Base-by-base conservation (phyloP, 2,113 vertebrate genomes). In the Arvicanthis niloticus region DNA sequence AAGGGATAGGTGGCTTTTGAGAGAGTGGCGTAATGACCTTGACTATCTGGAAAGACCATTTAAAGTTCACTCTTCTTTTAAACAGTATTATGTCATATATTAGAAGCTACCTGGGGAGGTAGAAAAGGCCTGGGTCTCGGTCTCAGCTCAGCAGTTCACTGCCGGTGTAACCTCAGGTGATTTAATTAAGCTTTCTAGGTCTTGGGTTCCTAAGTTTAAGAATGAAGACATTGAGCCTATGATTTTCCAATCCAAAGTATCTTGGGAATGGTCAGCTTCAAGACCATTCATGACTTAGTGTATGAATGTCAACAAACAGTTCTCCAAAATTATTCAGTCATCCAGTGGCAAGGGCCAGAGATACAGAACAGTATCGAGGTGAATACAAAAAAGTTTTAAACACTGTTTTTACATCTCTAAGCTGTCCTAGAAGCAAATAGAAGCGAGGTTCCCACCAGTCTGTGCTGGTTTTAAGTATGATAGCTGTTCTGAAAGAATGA, bases 31-130 rank as follows among this genome's bases (percentile, higher is more conserved):
- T 40, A 76, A 75, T 94, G 89, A 88, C 75, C 89, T 89, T 95
- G 91, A 19, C 75, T 37, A 2, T 95, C 92, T 96, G 96, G 95
- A 91, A 96, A 97, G 56, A 21, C 73, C 95, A 96, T 96, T 89
- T 92, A 94, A 96, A 95, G 85, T 42, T 60, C 73, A 70, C 42
- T 94, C 86, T 75, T 87, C 73, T 93, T 86, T 78, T 77, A 65
- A 92, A 72, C 81, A 82, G 51, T 77, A 76, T 68, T 88, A 60
- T 94, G 58, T 94, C 65, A 31, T 62, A 56, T 26, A 56, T 80
- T 84, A 87, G 89, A 89, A 85, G 88, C 91, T n/a, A 4, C 21
- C n/a, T 26, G 1, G 40, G 75, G 73, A 16, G 21, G 40, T 73
- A 45, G 37, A 62, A 45, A 86, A 91, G 62, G 31, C 76, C 65